Base-by-base conservation (phyloP, 1,140 invertebrate genomes). In the Geopemphigus sp. region DNA sequence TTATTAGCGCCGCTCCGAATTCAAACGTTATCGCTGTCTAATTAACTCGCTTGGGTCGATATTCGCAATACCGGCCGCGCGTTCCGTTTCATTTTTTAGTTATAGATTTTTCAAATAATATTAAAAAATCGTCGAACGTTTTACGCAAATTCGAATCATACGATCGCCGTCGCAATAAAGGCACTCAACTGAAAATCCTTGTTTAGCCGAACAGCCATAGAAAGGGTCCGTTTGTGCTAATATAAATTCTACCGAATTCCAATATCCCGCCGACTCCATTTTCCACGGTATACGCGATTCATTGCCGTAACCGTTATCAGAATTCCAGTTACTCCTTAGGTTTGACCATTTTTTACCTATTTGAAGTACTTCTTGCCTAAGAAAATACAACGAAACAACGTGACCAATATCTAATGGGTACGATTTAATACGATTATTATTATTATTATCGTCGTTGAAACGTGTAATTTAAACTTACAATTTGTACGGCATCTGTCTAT, bases 191-290 rank as follows among this genome's bases (percentile, higher is more conserved):
- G 56, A 57, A 45, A 76, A 76, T 15, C 72, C 72, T 26, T 56
- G 32, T 57, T 76, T 76, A 24, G 29, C 56, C 2, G 72, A 76
- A 24, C 72, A 76, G 1, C 72, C 72, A 24, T 45, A 24, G 59
- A 4, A 2, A 26, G 72, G 14, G 24, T 76, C 32, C 3, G 57
- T 45, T 59, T 76, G 54, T 11, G 54, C 56, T 24, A 76, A 59
- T 24, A 76, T 26, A 59, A 76, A 59, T 14, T 76, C 72, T 17
- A 76, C 54, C 39, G 72, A 59, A n/a, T 59, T 76, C 54, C 54
- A 59, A 22, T 11, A 45, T 17, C 32, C n/a, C 19, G 54, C 39
- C 6, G 72, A 76, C 22, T 76, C 39, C 15, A 59, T 59, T 15
- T 45, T 56, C 56, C 53, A 76, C 22, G 72, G 72, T 76, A 56